A percentile compares a stretch with the other conserved stretches of the same genome.
phyloP scores from a whole-genome alignment of 1,140 invertebrate genomes.

The Carposina sasakii region DNA sequence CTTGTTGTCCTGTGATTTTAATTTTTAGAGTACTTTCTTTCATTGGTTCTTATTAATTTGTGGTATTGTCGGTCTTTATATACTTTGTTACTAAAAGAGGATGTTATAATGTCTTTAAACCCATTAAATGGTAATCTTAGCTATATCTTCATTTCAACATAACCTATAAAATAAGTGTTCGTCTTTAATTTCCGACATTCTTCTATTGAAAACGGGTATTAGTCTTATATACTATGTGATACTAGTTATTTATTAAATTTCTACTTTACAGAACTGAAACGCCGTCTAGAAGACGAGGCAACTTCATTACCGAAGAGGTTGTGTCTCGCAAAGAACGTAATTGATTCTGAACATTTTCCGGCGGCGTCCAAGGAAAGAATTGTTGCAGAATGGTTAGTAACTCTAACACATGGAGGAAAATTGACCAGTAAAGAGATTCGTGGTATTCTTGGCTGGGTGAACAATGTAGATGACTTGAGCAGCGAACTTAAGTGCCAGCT shows the following conservation, averaged over 20 bases:
- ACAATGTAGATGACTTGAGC: conserved; percentile 43
- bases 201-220: not conserved
- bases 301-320: conserved; percentile 47
- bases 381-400: conserved; percentile 50
- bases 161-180: not conserved
- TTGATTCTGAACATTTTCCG: conserved; percentile 51
- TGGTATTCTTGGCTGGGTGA: conserved; percentile 46
- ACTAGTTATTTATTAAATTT: not conserved
- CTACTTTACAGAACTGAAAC: conserved; percentile 52
- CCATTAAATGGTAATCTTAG: conserved; percentile 44
- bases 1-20: too few species aligned
- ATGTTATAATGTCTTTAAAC: conserved; percentile 40
- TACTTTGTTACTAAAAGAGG: too few species aligned
- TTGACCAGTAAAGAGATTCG: conserved; percentile 39
- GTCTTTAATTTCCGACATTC: not conserved
- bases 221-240: not conserved
- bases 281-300: conserved; percentile 42
- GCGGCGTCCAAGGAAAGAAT: conserved; percentile 52
- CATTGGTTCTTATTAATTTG: too few species aligned
- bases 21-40: too few species aligned
- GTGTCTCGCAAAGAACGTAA: conserved; percentile 52
- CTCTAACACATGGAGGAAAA: conserved; percentile 32
- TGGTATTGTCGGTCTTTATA: too few species aligned
- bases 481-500: conserved; percentile 48
- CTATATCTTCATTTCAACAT: not conserved